Percentiles rank a stretch among this genome's conserved stretches.
Evolutionary conservation across 2,888 invertebrate genomes (phyloP).

Genomic region (Aphrophora alni): DNA sequence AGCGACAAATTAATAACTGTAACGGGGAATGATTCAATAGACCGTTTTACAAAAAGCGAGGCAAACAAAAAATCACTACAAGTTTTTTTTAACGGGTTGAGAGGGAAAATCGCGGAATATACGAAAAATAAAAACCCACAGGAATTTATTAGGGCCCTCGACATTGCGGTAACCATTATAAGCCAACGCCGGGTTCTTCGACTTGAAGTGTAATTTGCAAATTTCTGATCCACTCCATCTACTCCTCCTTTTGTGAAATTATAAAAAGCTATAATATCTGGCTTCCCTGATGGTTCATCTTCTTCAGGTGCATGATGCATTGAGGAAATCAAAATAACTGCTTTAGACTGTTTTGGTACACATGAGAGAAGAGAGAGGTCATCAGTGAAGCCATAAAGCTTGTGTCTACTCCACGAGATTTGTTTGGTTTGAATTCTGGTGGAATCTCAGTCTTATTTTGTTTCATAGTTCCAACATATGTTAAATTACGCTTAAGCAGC

Average conservation of each 20-base stretch:
- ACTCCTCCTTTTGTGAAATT: conserved; percentile 38
- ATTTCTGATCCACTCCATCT: conserved; percentile 36
- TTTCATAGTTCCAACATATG: conserved; percentile 10
- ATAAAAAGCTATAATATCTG: conserved; percentile 37
- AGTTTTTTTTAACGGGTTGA: too few species aligned
- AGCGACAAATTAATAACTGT: too few species aligned
- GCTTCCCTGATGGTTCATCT: conserved; percentile 20
- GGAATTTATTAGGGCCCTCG: too few species aligned
- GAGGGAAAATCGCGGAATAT: too few species aligned
- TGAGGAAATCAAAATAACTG: conserved; percentile 35
- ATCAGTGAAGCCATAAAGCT: conserved; percentile 14
- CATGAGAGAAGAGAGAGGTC: conserved; percentile 29
- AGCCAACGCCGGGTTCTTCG: conserved; percentile 29
- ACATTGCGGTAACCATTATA: too few species aligned
- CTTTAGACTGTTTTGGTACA: conserved; percentile 32
- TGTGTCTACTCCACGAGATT: neutral
- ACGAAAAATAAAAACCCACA: too few species aligned
- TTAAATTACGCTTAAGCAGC: neutral
- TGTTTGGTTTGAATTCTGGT: conserved; percentile 15
- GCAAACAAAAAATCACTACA: too few species aligned
- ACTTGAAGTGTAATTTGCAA: conserved; percentile 28
- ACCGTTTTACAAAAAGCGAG: too few species aligned
- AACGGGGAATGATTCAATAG: too few species aligned
- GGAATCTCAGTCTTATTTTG: conserved; percentile 37
- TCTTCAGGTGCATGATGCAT: conserved; percentile 32